Percentiles rank a stretch among this genome's conserved stretches.
Evolutionary conservation across 2,797 vertebrate genomes (phyloP).

Genomic region (Karalla daura): DNA sequence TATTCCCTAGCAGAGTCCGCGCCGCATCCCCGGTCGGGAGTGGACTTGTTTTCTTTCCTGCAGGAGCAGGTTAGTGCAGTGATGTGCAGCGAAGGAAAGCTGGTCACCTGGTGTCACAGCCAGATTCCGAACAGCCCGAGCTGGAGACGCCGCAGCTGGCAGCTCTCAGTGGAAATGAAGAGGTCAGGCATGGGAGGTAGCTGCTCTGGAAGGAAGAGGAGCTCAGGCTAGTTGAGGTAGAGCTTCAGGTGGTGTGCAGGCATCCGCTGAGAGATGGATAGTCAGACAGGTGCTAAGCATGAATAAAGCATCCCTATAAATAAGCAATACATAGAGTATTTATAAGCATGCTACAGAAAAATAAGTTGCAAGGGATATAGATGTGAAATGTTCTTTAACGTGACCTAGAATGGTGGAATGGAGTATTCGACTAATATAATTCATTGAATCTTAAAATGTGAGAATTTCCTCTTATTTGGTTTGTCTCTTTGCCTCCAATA

Average conservation of each 20-base stretch:
- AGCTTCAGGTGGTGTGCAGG: neutral
- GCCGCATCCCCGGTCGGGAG: neutral
- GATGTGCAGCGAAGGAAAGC: neutral
- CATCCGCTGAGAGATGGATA: neutral
- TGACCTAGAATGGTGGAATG: too few relatives aligned
- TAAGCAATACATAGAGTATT: neutral
- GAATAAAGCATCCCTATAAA: neutral
- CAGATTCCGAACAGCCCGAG: neutral
- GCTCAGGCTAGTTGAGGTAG: neutral
- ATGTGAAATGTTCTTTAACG: too few relatives aligned
- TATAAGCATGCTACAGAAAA: neutral
- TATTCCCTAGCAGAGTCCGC: neutral
- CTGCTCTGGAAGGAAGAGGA: neutral
- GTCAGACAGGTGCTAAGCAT: neutral
- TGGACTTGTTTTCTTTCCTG: neutral
- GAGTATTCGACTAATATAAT: too few relatives aligned
- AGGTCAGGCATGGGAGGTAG: neutral
- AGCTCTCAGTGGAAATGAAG: neutral
- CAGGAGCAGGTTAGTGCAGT: neutral
- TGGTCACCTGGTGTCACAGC: neutral
- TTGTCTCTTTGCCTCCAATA: neutral
- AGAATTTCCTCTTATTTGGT: too few relatives aligned
- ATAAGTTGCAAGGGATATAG: rapidly evolving
- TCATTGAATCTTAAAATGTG: too few relatives aligned
- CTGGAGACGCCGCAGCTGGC: too few relatives aligned